Evolutionary conservation across 2,797 vertebrate genomes (phyloP), one percentile per base, ranked within the genome.

Genomic region (Eulemur coronatus): DNA sequence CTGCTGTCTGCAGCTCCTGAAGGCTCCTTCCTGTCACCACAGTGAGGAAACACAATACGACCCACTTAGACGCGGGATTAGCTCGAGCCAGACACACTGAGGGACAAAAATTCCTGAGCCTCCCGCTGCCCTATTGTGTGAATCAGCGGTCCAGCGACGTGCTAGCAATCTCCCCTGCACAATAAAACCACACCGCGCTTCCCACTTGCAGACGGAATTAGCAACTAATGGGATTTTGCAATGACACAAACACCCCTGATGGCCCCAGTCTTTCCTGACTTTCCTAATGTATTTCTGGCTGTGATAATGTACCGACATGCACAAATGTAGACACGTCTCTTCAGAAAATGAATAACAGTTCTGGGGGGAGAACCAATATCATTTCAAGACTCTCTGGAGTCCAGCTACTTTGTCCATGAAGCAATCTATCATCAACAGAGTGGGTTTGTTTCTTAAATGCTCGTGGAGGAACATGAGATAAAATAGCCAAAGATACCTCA

Each of bases 51-150:
- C 84, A 75, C 10, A 97, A 84, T 48, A 28, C 55, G 30, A 55
- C 73, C 95, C 95, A 92, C 96, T 94, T 93, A 92, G 96, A 81
- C 0, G 2, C 43, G 28, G 88, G 96, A 97, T 93, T 93, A 96
- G 94, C 43, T 46, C 70, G 35, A 46, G 86, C 88, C 88, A 94
- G 94, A 88, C 92, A 48, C 81, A 24, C 59, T 1, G 48, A 87
- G 76, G 43, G 81, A 89, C 61, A 92, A 88, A 96, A 78, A 63
- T 93, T 79, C 97, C 89, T 33, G 0, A 9, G 93, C 55, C 92
- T 93, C 96, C 97, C 28, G 65, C 92, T 89, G 95, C 24, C 75
- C 88, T 46, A 57, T 52, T 41, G 78, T 76, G 43, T 72, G 65
- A 57, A 61, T 38, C 26, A 87, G 52, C 50, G 52, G 91, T 43